Conservation (phyloP, 2,797 vertebrate genomes). For the Sphaeramia orbicularis region DNA sequence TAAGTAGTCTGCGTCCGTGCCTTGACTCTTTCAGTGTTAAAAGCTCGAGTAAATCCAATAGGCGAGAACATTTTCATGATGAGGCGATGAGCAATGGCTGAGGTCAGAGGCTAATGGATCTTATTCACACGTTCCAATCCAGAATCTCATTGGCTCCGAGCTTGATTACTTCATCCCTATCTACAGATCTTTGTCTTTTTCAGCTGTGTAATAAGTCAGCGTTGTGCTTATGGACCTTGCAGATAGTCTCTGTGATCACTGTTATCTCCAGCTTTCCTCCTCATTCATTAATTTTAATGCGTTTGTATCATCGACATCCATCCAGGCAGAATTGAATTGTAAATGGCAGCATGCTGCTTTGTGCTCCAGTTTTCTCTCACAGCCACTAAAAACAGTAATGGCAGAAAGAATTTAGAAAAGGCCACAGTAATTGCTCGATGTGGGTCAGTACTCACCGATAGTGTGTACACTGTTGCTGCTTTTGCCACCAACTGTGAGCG, state of each 20-base stretch:
- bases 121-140: constrained; percentile 33
- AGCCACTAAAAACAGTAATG: constrained; percentile 55
- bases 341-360: constrained; percentile 64
- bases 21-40: constrained; percentile 61
- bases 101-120: constrained; percentile 72
- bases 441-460: constrained; percentile 40
- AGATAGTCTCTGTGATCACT: constrained; percentile 27
- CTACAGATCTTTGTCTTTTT: constrained; percentile 11
- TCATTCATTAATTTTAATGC: constrained; percentile 33
- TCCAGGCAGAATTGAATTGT: constrained; percentile 56
- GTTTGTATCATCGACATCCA: constrained; percentile 42
- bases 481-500: not conserved
- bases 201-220: constrained; percentile 11
- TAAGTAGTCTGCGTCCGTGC: constrained; percentile 57
- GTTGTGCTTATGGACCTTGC: constrained; percentile 22
- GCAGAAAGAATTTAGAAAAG: constrained; percentile 35
- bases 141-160: constrained; percentile 58
- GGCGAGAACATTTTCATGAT: constrained; percentile 60
- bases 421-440: constrained; percentile 27
- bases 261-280: constrained; percentile 39
- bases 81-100: constrained; percentile 73
- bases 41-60: constrained; percentile 68
- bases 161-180: constrained; percentile 37
- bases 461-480: not conserved
- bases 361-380: constrained; percentile 65